These are phyloP conservation scores for Lithobates pipiens DNA, from an alignment of 2,797 vertebrate genomes.

Conservation along the genomic window DNA sequence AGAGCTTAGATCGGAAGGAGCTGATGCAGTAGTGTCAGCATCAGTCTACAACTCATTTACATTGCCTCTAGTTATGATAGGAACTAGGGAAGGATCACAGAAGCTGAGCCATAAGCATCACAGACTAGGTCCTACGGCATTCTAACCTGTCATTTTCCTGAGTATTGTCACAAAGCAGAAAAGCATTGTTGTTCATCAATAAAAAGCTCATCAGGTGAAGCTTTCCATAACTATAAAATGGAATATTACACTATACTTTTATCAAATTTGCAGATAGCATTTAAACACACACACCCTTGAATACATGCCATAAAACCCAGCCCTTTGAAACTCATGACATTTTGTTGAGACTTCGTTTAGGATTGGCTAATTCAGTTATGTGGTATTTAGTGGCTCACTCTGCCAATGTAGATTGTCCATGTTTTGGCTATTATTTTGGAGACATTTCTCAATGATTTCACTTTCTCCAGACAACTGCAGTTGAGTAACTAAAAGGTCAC, in stretches of 20 bases:
- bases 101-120: constrained; percentile 31
- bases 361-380: too few species aligned
- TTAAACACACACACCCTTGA: too few species aligned
- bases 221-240: background rate
- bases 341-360: too few species aligned
- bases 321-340: too few species aligned
- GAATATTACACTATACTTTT: background rate
- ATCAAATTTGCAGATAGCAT: too few species aligned
- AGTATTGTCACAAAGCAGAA: background rate
- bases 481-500: too few species aligned
- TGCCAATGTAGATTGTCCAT: too few species aligned
- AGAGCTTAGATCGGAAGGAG: constrained; percentile 37
- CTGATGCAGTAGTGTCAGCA: constrained; percentile 37
- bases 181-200: background rate
- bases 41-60: constrained; percentile 52
- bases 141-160: constrained; percentile 11
- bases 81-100: constrained; percentile 9
- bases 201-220: background rate
- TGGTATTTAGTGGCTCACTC: too few species aligned
- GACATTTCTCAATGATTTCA: too few species aligned
- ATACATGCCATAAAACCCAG: too few species aligned
- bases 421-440: too few species aligned
- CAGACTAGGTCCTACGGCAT: constrained; percentile 25
- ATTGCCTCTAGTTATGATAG: constrained; percentile 56
- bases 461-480: too few species aligned